Evolutionary conservation across 2,888 invertebrate genomes (phyloP).

Genomic region (Tiphia femorata): DNA sequence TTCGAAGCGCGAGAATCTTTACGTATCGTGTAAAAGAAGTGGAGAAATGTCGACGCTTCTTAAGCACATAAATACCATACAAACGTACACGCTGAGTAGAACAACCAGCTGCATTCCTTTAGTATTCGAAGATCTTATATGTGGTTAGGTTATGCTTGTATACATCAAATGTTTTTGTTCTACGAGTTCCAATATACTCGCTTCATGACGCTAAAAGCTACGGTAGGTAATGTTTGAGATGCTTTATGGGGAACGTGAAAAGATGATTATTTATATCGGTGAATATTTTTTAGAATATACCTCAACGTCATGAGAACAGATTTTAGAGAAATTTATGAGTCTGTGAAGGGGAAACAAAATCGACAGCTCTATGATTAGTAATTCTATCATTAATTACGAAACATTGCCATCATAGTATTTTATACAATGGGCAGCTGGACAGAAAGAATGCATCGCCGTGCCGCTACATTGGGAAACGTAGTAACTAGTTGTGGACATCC

Average conservation of each 20-base stretch:
- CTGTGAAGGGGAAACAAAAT: background rate
- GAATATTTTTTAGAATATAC: background rate
- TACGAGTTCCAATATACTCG: background rate
- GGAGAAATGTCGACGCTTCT: slow-evolving; percentile 21
- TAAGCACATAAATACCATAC: background rate
- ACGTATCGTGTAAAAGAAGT: slow-evolving; percentile 2
- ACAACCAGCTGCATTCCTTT: background rate
- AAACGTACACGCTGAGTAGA: slow-evolving; percentile 7
- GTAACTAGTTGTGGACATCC: slow-evolving; percentile 93
- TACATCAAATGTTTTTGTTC: background rate
- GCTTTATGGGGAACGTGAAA: no score
- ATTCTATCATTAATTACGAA: background rate
- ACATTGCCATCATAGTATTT: slow-evolving; percentile 13
- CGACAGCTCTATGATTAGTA: background rate
- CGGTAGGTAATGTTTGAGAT: no score
- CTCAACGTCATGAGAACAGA: background rate
- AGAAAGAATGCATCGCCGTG: slow-evolving; percentile 91
- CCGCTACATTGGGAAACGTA: slow-evolving; percentile 90
- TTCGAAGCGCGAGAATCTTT: background rate
- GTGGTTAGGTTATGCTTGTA: slow-evolving; percentile 14
- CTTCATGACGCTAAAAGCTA: background rate
- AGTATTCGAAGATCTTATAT: slow-evolving; percentile 4
- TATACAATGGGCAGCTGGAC: slow-evolving; percentile 88
- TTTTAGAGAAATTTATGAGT: background rate
- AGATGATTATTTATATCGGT: background rate